Evolutionary conservation across 2,113 vertebrate species (phyloP), one percentile per base, ranked within the genome.

Genomic region (Pterocles burchelli): DNA sequence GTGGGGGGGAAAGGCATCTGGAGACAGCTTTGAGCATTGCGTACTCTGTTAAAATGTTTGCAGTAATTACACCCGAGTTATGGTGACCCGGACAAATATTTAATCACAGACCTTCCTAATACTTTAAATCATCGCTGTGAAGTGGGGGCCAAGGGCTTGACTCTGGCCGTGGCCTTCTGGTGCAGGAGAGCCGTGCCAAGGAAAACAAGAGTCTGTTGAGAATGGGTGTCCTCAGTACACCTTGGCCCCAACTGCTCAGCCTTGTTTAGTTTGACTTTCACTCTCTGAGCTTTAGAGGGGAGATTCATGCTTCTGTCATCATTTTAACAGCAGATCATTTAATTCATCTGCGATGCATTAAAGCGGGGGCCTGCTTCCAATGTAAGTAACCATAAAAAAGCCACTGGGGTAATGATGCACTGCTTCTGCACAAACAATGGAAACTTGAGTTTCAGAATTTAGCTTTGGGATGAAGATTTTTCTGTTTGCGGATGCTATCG

Each of bases 31-130:
- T 31, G 89, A 74, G 93, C 77, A 31, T 41, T 88, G 87, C 43
- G 17, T 85, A 66, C 85, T 57, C 46, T 83, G 96, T 63, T 14
- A 19, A 76, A 61, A 71, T 82, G 85, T 96, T 90, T 94, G 91
- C 92, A 71, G 78, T 95, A 78, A 86, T 97, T 95, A 92, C 72
- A 88, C 79, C 74, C 14, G 0, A 95, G 88, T 91, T 96, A 66
- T 43, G 86, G 96, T 95, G 96, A 97, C 97, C 96, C 26, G 41
- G 88, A 94, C 94, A 96, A 95, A 95, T 95, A 93, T 89, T 97
- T 95, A 96, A 93, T 96, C 80, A 31, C 86, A 72, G 54, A 54
- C 91, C 93, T 96, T 94, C 94, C 93, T 96, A 75, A 73, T 85
- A 14, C 88, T 95, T 95, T 78, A 85, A 91, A 85, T 95, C 94